Evolutionary conservation across 2,113 vertebrate genomes (phyloP).

Genomic region (Numenius arquata): DNA sequence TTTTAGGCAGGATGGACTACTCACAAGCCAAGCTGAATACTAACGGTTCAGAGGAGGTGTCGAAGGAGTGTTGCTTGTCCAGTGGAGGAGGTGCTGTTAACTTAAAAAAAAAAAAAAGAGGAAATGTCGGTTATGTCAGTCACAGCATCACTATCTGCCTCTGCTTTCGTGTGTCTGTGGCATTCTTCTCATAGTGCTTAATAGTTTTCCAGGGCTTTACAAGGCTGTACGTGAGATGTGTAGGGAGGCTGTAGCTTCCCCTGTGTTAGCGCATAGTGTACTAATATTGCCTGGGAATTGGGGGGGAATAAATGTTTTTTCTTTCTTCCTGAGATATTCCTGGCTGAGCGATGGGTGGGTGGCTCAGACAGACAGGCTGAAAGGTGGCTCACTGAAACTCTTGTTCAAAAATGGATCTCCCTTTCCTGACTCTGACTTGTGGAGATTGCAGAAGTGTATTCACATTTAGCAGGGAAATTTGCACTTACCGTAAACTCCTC

Average conservation of each 20-base stretch:
- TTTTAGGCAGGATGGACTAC: background rate
- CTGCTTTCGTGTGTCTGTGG: background rate
- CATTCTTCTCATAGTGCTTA: background rate
- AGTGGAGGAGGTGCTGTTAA: background rate
- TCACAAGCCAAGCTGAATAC: background rate
- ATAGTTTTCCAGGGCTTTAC: background rate
- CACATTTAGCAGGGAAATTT: background rate
- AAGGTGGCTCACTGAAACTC: background rate
- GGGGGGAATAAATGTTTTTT: background rate
- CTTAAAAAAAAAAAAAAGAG: background rate
- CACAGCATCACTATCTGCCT: background rate
- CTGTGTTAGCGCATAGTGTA: too few species aligned
- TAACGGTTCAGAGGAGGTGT: background rate
- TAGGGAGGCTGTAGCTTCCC: background rate
- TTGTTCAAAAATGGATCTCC: background rate
- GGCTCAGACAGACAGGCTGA: background rate
- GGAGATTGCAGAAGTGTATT: background rate
- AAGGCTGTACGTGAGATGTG: rapidly evolving
- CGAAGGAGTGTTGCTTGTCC: background rate
- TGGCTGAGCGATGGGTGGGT: background rate
- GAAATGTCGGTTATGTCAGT: background rate
- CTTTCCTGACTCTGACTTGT: background rate
- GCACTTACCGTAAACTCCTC: background rate
- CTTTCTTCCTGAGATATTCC: background rate
- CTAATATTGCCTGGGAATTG: background rate